Evolutionary conservation across 2,888 invertebrate species (phyloP).

Genomic region (Meiosimyza decipiens): DNA sequence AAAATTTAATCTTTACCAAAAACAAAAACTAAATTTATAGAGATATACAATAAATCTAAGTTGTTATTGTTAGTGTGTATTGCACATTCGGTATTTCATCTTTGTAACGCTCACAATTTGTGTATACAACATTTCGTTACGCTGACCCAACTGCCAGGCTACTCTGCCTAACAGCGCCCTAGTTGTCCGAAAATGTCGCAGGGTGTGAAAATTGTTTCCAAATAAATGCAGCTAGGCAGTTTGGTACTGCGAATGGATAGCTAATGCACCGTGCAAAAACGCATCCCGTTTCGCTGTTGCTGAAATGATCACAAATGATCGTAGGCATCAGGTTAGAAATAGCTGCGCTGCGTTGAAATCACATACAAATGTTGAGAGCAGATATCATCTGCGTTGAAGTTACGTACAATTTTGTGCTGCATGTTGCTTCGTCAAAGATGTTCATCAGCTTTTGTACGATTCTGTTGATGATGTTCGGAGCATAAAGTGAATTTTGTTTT

Average conservation of each 20-base stretch:
- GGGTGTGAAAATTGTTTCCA: constrained; percentile 64
- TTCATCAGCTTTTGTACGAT: too few relatives aligned
- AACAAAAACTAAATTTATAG: too few relatives aligned
- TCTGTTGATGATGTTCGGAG: too few relatives aligned
- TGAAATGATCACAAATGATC: constrained; percentile 21
- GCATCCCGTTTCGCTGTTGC: constrained; percentile 43
- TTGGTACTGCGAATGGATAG: constrained; percentile 35
- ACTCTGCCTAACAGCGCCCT: background rate
- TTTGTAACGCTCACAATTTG: constrained; percentile 32
- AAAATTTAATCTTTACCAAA: background rate
- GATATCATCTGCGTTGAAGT: too few relatives aligned
- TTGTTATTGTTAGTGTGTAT: too few relatives aligned
- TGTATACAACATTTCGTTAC: constrained; percentile 42
- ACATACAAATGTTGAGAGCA: too few relatives aligned
- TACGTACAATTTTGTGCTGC: too few relatives aligned
- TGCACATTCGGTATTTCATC: too few relatives aligned
- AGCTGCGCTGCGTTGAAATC: too few relatives aligned
- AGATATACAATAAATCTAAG: too few relatives aligned
- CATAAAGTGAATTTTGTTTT: too few relatives aligned
- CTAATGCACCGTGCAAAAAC: constrained; percentile 47
- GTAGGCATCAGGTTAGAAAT: background rate
- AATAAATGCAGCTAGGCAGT: constrained; percentile 51
- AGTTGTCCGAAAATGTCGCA: constrained; percentile 48
- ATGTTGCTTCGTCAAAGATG: too few relatives aligned
- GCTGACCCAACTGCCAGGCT: constrained; percentile 38